phyloP scores from a whole-genome alignment of 1,140 invertebrate species.

The Argopecten irradians region DNA sequence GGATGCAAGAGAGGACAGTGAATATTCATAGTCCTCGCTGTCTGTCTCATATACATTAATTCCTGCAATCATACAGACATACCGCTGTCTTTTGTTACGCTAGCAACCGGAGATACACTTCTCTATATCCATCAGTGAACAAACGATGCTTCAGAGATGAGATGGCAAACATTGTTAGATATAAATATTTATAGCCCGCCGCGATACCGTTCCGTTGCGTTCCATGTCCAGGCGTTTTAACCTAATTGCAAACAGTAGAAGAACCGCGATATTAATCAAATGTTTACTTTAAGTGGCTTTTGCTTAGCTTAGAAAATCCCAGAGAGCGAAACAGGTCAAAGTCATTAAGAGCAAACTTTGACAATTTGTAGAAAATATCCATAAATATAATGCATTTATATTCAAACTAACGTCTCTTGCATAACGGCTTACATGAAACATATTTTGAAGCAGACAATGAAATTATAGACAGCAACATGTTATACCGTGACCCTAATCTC shows the following conservation, averaged over 20 bases:
- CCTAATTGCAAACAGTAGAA: neutral
- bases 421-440: too few species aligned
- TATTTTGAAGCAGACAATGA: too few species aligned
- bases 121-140: neutral
- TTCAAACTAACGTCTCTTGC: too few species aligned
- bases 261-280: neutral
- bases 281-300: neutral
- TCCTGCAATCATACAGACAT: neutral
- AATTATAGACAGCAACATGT: too few species aligned
- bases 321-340: neutral
- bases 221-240: neutral
- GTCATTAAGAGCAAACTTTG: too few species aligned
- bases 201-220: neutral
- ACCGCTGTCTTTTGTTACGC: neutral
- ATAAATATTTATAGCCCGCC: slow-evolving; percentile 1
- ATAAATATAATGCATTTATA: too few species aligned
- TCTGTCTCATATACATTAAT: slow-evolving; percentile 1
- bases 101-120: neutral
- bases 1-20: neutral
- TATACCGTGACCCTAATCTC: too few species aligned
- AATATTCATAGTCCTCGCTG: neutral
- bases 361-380: too few species aligned
- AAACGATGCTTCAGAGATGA: neutral
- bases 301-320: too few species aligned
- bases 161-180: neutral